Evolutionary conservation across 2,888 invertebrate species (phyloP), one percentile per base, ranked within the genome.

Genomic region (Mythimna vitellina): DNA sequence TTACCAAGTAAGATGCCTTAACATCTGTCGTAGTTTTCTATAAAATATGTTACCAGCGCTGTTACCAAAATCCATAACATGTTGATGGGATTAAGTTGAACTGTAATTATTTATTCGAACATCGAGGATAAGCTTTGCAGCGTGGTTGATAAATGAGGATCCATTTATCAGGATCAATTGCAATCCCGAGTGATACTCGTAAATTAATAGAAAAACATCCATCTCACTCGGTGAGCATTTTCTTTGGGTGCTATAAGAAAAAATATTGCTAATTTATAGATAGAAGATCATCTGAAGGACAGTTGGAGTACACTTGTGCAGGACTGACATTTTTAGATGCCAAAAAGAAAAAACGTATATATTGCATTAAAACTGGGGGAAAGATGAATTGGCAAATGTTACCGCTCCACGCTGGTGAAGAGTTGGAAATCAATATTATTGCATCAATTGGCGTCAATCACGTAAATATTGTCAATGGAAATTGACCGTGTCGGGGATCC

Each of bases 151-250:
- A 58, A 76, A 78, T 64, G 51, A 61, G 29, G 10, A 61, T 57
- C 25, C 58, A 79, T 79, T 77, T 57, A 66, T 81, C 77, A 81
- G 70, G 78, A 81, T 78, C 63, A 56, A 10, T 60, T 64, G 60
- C 14, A 60, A 76, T 60, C 70, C 51, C 29, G 54, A 42, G 53
- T 70, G 61, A 81, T 65, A 20, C 51, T 25, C 54, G 53, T 62
- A 49, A 75, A 76, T 72, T 42, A 62, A 69, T 65, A 62, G 46
- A 78, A 68, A 62, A 62, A 54, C 63, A 62, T 46, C 10, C 42
- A 65, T 80, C 29, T n/a, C 38, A 65, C 53, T 22, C 57, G 17
- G 1, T 73, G 38, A 61, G 60, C 29, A 20, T 6, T 56, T 73
- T 65, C 14, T 71, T 71, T 58, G 29, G 29, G 49, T 32, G 58